A percentile compares a stretch with the other conserved stretches of the same genome.
Evolutionary conservation across 2,113 vertebrate species (phyloP).

Genomic region (Bettongia penicillata): DNA sequence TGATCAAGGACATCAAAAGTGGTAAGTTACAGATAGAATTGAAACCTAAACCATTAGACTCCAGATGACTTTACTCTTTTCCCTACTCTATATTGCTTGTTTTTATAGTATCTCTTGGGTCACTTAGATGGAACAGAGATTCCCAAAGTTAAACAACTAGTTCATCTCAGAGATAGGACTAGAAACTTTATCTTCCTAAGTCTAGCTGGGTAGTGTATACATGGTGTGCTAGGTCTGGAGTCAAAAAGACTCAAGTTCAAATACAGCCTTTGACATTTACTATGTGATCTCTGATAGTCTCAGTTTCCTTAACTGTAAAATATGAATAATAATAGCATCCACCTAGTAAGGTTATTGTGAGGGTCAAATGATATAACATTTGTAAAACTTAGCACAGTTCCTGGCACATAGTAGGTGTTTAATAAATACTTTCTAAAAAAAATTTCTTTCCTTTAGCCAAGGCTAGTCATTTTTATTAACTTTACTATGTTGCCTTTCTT

Average conservation of each 20-base stretch:
- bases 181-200: neutral
- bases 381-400: too few species aligned
- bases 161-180: neutral
- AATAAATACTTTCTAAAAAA: too few species aligned
- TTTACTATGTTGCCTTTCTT: too few species aligned
- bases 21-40: neutral
- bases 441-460: too few species aligned
- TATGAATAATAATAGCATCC: neutral
- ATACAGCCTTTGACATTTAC: neutral
- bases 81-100: neutral
- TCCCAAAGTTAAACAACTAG: slow-evolving; percentile 1
- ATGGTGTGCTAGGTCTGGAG: neutral
- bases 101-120: neutral
- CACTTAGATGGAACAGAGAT: neutral
- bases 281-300: neutral
- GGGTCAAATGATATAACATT: too few species aligned
- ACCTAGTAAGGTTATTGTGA: neutral
- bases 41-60: neutral
- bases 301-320: neutral
- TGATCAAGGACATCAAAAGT: neutral
- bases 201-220: neutral
- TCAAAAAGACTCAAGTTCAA: neutral
- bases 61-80: neutral
- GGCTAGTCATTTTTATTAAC: too few species aligned
- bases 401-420: too few species aligned